Percentiles rank a stretch among this genome's conserved stretches.
Conservation (phyloP, 2,113 vertebrate species). For the Macquaria australasica region DNA sequence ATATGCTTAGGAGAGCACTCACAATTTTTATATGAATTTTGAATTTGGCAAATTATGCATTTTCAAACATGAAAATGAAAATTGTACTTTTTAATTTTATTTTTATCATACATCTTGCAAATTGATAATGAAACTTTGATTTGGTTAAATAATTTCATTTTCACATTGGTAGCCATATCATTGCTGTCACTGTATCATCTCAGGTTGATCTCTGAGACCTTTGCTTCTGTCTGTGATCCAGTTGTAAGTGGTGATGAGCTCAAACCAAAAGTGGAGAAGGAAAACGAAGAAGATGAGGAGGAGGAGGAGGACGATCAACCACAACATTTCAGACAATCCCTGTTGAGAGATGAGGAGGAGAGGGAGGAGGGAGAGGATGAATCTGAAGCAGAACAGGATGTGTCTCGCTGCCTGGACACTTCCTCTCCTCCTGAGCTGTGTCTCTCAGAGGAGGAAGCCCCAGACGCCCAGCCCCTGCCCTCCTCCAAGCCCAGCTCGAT, state of each 20-base stretch:
- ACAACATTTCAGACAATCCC: conserved; percentile 25
- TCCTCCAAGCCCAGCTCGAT: conserved; percentile 50
- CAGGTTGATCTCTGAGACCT: background rate
- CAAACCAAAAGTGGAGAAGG: conserved; percentile 34
- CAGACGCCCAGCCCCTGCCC: conserved; percentile 29
- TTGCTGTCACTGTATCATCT: background rate
- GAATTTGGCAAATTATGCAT: background rate
- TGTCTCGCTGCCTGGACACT: conserved; percentile 50
- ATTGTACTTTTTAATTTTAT: background rate
- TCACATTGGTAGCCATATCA: background rate
- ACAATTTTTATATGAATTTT: background rate
- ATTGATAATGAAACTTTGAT: background rate
- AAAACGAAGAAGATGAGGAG: conserved; percentile 30
- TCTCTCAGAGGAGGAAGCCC: conserved; percentile 53
- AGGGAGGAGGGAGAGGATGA: conserved; percentile 53
- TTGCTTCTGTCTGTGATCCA: conserved; percentile 49
- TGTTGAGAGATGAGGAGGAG: conserved; percentile 37
- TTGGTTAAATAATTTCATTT: background rate
- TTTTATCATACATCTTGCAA: no score
- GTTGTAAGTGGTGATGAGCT: conserved; percentile 35
- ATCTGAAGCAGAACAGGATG: conserved; percentile 44
- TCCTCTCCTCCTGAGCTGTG: conserved; percentile 54
- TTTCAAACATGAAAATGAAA: background rate
- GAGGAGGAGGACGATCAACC: conserved; percentile 27
- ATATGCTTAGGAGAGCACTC: no score